phyloP scores from a whole-genome alignment of 2,797 vertebrate species.

The Sternotherus odoratus region DNA sequence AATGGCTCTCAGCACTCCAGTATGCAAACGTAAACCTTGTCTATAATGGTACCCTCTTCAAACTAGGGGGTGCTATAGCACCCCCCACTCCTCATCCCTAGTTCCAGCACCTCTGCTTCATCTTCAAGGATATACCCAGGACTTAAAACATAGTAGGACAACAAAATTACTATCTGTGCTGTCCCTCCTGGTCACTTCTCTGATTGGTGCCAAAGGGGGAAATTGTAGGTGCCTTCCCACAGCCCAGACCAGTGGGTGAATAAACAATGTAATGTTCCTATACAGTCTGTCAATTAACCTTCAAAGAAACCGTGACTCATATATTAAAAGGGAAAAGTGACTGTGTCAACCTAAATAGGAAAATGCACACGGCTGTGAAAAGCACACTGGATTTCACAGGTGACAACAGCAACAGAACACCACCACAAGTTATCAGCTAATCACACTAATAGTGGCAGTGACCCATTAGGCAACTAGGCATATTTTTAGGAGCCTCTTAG shows the following conservation, averaged over 20 bases:
- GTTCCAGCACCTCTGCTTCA: too few species aligned
- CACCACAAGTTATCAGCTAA: neutral
- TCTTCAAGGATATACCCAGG: neutral
- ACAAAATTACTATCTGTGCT: neutral
- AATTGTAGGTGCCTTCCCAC: neutral
- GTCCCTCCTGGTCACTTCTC: slow-evolving; percentile 20
- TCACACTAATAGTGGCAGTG: neutral
- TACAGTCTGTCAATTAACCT: neutral
- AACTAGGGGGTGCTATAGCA: too few species aligned
- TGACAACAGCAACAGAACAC: neutral
- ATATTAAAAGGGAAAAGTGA: neutral
- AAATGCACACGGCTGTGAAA: neutral
- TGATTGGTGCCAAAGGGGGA: slow-evolving; percentile 9
- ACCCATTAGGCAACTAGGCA: neutral
- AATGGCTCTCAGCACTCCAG: too few species aligned
- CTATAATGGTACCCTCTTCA: too few species aligned
- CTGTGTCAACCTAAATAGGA: neutral
- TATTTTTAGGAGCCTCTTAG: neutral
- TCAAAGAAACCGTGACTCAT: neutral
- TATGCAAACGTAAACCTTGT: too few species aligned
- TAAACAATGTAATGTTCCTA: neutral
- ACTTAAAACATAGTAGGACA: slow-evolving; percentile 24
- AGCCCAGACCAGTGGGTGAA: neutral
- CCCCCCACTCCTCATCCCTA: too few species aligned
- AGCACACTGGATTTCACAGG: neutral